phyloP scores from a whole-genome alignment of 1,140 invertebrate genomes.

The Centruroides vittatus region DNA sequence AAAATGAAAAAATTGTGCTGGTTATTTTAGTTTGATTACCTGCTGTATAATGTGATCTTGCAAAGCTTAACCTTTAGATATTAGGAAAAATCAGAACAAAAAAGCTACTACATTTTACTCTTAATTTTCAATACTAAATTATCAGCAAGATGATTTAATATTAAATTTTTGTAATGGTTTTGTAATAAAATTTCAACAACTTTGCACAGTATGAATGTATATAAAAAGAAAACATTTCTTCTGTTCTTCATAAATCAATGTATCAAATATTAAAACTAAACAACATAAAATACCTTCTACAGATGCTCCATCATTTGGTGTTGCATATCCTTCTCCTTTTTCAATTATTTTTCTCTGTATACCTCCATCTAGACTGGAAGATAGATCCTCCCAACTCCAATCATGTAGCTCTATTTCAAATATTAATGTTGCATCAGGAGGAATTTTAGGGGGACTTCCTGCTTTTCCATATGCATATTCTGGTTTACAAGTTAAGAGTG shows the following conservation, averaged over 20 bases:
- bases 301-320: slow-evolving; percentile 60
- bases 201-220: background rate
- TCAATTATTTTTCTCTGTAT: slow-evolving; percentile 57
- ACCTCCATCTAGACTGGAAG: slow-evolving; percentile 61
- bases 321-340: slow-evolving; percentile 47
- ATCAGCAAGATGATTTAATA: too few relatives aligned
- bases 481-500: slow-evolving; percentile 66
- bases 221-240: too few relatives aligned
- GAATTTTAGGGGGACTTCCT: slow-evolving; percentile 78
- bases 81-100: too few relatives aligned
- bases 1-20: too few relatives aligned
- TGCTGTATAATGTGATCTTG: too few relatives aligned
- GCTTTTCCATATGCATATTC: slow-evolving; percentile 80
- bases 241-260: background rate
- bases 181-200: too few relatives aligned
- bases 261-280: background rate
- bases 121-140: too few relatives aligned
- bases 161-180: too few relatives aligned
- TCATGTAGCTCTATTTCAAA: slow-evolving; percentile 59
- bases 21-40: too few relatives aligned
- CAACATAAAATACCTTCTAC: slow-evolving; percentile 45
- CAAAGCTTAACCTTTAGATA: too few relatives aligned
- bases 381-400: slow-evolving; percentile 77
- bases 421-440: slow-evolving; percentile 71
- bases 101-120: too few relatives aligned